Base-by-base conservation (phyloP, 2,888 invertebrate species). In the Suillia variegata region DNA sequence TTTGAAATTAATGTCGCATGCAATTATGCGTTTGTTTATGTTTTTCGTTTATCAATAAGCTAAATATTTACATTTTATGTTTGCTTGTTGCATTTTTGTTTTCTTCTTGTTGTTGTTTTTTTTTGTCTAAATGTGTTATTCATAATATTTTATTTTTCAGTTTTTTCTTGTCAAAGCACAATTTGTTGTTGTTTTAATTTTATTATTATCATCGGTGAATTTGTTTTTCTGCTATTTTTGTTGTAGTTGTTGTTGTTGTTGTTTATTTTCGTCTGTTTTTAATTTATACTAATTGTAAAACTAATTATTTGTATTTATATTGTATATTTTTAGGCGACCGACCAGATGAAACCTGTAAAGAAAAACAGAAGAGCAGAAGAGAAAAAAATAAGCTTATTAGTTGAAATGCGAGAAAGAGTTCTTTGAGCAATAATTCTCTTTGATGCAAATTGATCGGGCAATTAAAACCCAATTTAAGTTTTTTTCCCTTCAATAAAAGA, bases 291-390 rank as follows among this genome's bases (percentile, higher is more conserved):
- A 72, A 74, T 72, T 70, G 54, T 61, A 74, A 70, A 66, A 64
- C 70, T 75, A 72, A 72, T 71, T 69, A 70, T 69, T 70, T 68
- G 65, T 70, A 66, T 67, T 67, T 70, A 59, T 51, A 38, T 42
- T 61, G 63, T 62, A 62, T 74, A 67, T 63, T 59, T 57, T 71
- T 73, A 75, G 53, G 69, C 75, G 77, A 76, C n/a, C 76, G 76
- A 76, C 76, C 76, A 77, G 76, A 76, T 75, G 70, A 70, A 70
- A 76, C 73, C 76, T 76, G 70, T 38, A 76, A 77, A 10, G 33
- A 61, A 33, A 50, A 5, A 54, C 53, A 55, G 2, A 5, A 58
- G 22, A 33, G 18, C 15, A 52, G 12, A 60, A 47, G 18, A n/a
- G 38, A 20, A 17, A 21, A 18, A 52, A 52, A 34, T 33, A 13